Percentiles rank a stretch among this genome's conserved stretches.
phyloP scores from a whole-genome alignment of 2,888 invertebrate species.

The Coremacera marginata region DNA sequence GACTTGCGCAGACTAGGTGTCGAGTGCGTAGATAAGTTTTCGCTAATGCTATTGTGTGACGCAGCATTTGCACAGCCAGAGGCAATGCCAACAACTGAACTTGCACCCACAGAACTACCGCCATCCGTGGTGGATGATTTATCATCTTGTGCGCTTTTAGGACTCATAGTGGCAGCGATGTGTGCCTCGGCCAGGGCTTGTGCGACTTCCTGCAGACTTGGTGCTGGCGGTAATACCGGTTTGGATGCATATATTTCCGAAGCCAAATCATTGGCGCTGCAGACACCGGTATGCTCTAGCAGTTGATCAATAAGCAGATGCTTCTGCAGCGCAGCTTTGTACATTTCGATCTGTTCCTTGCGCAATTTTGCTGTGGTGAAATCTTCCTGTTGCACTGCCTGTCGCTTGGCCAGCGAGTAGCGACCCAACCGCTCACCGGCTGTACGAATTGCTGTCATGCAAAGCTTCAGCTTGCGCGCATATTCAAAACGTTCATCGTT shows the following conservation, averaged over 20 bases:
- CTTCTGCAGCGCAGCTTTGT: constrained; percentile 80
- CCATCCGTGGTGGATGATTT: constrained; percentile 62
- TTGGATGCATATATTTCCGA: constrained; percentile 67
- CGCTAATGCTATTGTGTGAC: constrained; percentile 44
- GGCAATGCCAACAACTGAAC: constrained; percentile 26
- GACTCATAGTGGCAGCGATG: constrained; percentile 58
- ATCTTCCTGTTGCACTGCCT: constrained; percentile 92
- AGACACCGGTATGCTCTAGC: constrained; percentile 79
- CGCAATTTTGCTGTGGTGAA: constrained; percentile 91
- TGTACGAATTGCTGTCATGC: constrained; percentile 84
- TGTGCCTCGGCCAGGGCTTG: constrained; percentile 64
- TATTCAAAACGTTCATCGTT: constrained; percentile 92
- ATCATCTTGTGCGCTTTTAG: constrained; percentile 61
- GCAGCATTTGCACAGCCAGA: constrained; percentile 10
- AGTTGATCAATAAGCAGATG: constrained; percentile 82
- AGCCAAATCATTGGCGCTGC: constrained; percentile 62
- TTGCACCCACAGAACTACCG: constrained; percentile 51
- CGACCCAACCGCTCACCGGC: constrained; percentile 92
- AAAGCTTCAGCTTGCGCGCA: constrained; percentile 89
- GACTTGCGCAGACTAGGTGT: constrained; percentile 59
- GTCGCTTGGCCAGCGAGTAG: constrained; percentile 90
- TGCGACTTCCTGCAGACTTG: constrained; percentile 69
- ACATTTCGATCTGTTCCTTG: constrained; percentile 90
- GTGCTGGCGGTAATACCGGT: constrained; percentile 65
- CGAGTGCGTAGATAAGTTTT: constrained; percentile 51